phyloP scores from a whole-genome alignment of 2,113 vertebrate species.

The Caretta caretta region DNA sequence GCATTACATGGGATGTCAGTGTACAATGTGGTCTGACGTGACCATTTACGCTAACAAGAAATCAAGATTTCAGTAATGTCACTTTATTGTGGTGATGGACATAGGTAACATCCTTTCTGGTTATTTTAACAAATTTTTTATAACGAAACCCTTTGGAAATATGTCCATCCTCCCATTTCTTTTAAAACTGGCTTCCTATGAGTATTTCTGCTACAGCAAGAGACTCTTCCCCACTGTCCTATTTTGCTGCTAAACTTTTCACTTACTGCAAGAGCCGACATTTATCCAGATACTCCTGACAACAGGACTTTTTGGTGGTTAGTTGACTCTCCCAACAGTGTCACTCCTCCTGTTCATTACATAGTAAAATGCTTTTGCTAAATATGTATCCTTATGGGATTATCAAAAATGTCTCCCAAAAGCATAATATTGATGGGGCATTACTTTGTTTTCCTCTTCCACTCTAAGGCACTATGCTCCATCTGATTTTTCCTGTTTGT shows the following conservation, averaged over 20 bases:
- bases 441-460: not conserved
- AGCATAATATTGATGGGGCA: not conserved
- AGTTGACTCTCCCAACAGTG: not conserved
- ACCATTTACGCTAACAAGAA: not conserved
- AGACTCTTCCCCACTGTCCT: not conserved
- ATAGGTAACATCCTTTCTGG: not conserved
- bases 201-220: not conserved
- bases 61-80: not conserved
- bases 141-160: not conserved
- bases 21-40: not conserved
- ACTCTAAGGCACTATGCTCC: too few species aligned
- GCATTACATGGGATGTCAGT: not conserved
- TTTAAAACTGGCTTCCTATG: not conserved
- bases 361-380: not conserved
- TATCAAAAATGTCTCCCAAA: not conserved
- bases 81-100: not conserved
- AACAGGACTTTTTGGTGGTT: not conserved
- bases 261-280: not conserved
- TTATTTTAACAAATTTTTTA: not conserved
- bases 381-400: not conserved
- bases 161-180: not conserved
- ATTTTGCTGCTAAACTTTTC: slow-evolving; percentile 7
- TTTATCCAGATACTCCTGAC: not conserved
- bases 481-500: not conserved
- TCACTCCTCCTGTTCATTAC: not conserved